Evolutionary conservation across 2,113 vertebrate species (phyloP).

Genomic region (Phrynocephalus versicolor): DNA sequence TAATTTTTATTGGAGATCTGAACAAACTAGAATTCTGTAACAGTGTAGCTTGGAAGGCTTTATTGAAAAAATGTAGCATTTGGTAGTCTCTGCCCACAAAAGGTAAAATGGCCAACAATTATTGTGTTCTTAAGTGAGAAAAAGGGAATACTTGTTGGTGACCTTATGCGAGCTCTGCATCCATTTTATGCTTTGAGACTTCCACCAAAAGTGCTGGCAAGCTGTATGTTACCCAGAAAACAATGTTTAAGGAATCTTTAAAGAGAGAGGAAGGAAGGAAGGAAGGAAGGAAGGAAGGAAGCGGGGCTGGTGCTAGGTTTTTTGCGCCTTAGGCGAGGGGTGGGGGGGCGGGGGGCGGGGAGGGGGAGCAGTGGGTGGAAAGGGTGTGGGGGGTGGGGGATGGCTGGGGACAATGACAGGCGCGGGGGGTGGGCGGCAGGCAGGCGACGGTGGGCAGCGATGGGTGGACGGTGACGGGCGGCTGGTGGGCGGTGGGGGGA

Average conservation of each 20-base stretch:
- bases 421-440: no score
- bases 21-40: background rate
- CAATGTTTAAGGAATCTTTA: background rate
- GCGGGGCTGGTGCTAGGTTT: no score
- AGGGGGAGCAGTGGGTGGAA: no score
- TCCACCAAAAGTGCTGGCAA: background rate
- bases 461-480: no score
- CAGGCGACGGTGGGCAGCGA: no score
- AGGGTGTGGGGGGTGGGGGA: no score
- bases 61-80: slow-evolving; percentile 12
- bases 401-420: no score
- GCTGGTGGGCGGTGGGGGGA: no score
- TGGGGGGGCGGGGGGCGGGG: no score
- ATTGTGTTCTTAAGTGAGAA: background rate
- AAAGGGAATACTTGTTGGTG: background rate
- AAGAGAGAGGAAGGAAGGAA: background rate
- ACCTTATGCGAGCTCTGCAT: background rate
- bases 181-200: background rate
- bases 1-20: background rate
- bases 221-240: background rate
- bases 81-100: background rate
- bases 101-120: background rate
- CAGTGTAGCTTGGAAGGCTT: background rate
- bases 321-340: no score
- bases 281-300: background rate